Evolutionary conservation across 2,888 invertebrate species (phyloP), one percentile per base, ranked within the genome.

Genomic region (Amphipyra tragopoginis): DNA sequence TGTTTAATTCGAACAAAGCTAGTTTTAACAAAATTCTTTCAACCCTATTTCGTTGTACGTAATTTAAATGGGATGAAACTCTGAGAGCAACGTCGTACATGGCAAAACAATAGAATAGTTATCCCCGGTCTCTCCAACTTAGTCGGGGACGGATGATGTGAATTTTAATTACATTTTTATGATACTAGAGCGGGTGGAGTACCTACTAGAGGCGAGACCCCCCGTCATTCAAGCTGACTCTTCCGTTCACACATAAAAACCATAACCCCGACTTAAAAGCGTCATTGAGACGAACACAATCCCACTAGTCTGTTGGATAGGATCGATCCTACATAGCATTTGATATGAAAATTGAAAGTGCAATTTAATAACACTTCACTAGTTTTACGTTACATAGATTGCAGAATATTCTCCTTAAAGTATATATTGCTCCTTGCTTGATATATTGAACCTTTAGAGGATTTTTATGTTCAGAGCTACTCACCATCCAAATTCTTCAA

Each of bases 121-220:
- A 88, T 86, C 80, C 83, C 85, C 76, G 75, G 72, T 78, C 85
- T 82, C 85, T 83, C 69, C 77, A 82, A 81, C 82, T 83, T 73
- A 81, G 81, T 83, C 65, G 61, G 75, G 80, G 80, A 81, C 73
- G 88, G 89, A 89, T 87, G 89, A 90, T 86, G 88, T 90, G 90
- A 90, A 91, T 93, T 93, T 93, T 93, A 93, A 93, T 93, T 93
- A 91, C 90, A 92, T 93, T 92, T 93, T 93, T 93, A 91, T 89
- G 90, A 91, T 91, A 91, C 88, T 87, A 87, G 88, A 91, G 88
- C 89, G 85, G 84, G 85, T 90, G 84, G 85, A 91, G 90, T 90
- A 91, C 89, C 89, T 92, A 91, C 87, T 90, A 88, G 89, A 90
- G 87, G 87, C 81, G 78, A 84, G 80, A 83, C 82, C 83, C 85